Conservation (phyloP, 1,140 invertebrate genomes). For the Phthorimaea operculella region DNA sequence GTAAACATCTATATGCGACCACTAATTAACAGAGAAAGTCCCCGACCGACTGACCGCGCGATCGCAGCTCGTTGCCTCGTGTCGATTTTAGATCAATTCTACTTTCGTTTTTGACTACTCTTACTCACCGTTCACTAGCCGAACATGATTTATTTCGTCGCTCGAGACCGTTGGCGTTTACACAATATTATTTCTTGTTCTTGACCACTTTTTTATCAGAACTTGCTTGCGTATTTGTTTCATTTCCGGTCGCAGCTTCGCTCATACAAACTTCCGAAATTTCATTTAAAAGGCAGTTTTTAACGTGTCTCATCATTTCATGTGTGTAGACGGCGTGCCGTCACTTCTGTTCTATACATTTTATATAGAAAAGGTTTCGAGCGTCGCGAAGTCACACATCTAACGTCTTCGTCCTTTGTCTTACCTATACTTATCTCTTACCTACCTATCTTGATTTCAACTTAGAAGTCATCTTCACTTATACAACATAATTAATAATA, state of each 20-base stretch:
- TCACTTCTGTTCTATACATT: no score
- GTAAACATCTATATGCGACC: slow-evolving; percentile 47
- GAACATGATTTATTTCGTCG: slow-evolving; percentile 36
- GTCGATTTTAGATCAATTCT: slow-evolving; percentile 61
- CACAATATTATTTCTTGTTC: slow-evolving; percentile 6
- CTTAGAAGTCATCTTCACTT: no score
- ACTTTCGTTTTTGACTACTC: slow-evolving; percentile 66
- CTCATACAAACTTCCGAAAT: no score
- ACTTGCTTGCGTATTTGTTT: background rate
- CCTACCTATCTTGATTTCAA: no score
- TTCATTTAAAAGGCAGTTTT: no score
- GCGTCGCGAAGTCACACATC: no score
- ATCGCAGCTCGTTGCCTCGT: slow-evolving; percentile 42
- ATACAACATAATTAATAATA: no score
- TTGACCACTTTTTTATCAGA: slow-evolving; percentile 21
- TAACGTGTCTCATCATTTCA: no score
- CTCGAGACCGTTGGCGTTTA: slow-evolving; percentile 22
- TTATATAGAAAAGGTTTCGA: no score
- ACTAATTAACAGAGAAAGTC: slow-evolving; percentile 63
- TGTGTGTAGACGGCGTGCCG: no score
- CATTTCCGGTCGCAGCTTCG: background rate
- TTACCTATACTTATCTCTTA: no score
- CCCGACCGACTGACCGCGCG: slow-evolving; percentile 62
- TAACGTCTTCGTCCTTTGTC: no score
- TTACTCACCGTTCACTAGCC: slow-evolving; percentile 47